These are phyloP conservation scores for Melinaea marsaeus DNA, from an alignment of 2,888 invertebrate species.

Conservation along the genomic window DNA sequence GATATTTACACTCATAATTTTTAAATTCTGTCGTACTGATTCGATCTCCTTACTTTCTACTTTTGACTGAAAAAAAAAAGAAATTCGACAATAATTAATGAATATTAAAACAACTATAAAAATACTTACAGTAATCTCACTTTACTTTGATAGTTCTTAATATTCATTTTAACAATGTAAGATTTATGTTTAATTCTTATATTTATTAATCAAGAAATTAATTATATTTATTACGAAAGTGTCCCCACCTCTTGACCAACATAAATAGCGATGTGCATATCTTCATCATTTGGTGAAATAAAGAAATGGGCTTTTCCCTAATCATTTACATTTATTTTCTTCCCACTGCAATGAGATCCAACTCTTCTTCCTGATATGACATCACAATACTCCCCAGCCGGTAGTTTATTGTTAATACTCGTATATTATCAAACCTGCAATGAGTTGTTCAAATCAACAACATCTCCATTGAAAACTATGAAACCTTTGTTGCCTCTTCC, in stretches of 20 bases:
- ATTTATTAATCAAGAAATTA: too few species aligned
- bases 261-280: conserved; percentile 81
- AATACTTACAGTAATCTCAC: too few species aligned
- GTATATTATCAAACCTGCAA: conserved; percentile 63
- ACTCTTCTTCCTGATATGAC: conserved; percentile 79
- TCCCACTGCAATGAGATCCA: conserved; percentile 79
- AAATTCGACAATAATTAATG: too few species aligned
- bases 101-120: too few species aligned
- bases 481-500: conserved; percentile 85
- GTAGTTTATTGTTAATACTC: conserved; percentile 58
- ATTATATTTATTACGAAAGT: not conserved
- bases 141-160: too few species aligned
- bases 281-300: conserved; percentile 69
- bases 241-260: conserved; percentile 55
- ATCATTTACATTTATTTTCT: conserved; percentile 73
- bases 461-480: conserved; percentile 84
- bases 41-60: not conserved
- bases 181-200: too few species aligned
- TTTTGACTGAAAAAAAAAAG: not conserved
- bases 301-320: conserved; percentile 73
- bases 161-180: too few species aligned
- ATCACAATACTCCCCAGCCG: conserved; percentile 86
- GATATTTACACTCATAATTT: too few species aligned
- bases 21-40: too few species aligned
- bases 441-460: conserved; percentile 70